Evolutionary conservation across 2,888 invertebrate genomes (phyloP), one percentile per base, ranked within the genome.

Genomic region (Rhaphigaster nebulosa): DNA sequence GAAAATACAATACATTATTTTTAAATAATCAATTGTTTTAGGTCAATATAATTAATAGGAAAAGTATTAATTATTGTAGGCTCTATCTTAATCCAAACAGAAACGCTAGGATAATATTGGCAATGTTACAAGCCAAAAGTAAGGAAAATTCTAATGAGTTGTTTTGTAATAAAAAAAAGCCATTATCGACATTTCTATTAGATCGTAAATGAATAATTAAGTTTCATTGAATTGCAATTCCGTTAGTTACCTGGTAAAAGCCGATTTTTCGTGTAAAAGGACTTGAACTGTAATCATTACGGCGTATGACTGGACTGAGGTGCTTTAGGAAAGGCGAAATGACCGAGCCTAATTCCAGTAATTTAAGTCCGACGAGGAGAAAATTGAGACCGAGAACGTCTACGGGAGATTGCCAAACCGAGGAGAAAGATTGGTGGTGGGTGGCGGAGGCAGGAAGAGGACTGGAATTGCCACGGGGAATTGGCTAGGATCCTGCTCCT

Each of bases 321-420:
- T 0, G 70, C 34, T 38, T 76, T 6, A 20, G 70, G 34, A 38
- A 15, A 23, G 70, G 38, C 20, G 20, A 76, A 76, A 76, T 76
- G 34, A 76, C 70, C 70, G 34, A 4, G 15, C 0, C 34, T 76
- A 38, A 76, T 4, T 38, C 20, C 38, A 70, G 34, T 76, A 76
- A 76, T 34, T 76, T 76, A 76, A 38, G 70, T 76, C 70, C 70
- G 70, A 76, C 70, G 70, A 76, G 70, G 6, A 38, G 70, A 76
- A 76, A 76, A 76, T 76, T 76, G 70, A 76, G 70, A 38, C 70
- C 34, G 13, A 23, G 70, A 23, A 23, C 34, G 70, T 34, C 20
- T 8, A 26, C 15, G 18, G 70, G 34, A 76, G 70, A 76, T 76
- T 76, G 70, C 70, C 70, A 76, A 76, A 76, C 70, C 70, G 34